These are phyloP conservation scores for Zonitis immaculata DNA, from an alignment of 2,888 invertebrate species.

Conservation along the genomic window DNA sequence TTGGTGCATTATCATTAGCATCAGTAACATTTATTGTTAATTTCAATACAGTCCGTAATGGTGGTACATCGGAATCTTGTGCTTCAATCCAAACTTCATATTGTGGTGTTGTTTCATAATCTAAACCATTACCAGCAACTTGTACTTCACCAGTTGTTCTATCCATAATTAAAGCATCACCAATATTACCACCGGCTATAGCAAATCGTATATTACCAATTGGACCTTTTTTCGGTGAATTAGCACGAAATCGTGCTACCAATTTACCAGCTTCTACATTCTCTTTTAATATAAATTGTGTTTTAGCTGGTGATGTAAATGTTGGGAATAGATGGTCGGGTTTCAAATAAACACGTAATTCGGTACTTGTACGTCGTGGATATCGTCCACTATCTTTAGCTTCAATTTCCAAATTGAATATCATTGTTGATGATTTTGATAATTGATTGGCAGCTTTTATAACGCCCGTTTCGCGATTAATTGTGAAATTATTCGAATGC, in stretches of 20 bases:
- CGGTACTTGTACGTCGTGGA: constrained; percentile 67
- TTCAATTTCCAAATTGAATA: constrained; percentile 68
- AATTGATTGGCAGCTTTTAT: constrained; percentile 73
- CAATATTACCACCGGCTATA: constrained; percentile 91
- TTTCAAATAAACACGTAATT: constrained; percentile 71
- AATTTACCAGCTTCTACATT: constrained; percentile 72
- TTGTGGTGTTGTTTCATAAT: constrained; percentile 75
- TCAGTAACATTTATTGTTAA: constrained; percentile 87
- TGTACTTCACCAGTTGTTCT: constrained; percentile 73
- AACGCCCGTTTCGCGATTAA: constrained; percentile 79
- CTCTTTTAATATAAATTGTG: constrained; percentile 74
- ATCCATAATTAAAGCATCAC: constrained; percentile 79
- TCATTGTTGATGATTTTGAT: constrained; percentile 54
- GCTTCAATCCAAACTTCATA: constrained; percentile 94
- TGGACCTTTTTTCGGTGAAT: constrained; percentile 73
- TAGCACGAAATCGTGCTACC: constrained; percentile 72
- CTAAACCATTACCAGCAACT: constrained; percentile 73
- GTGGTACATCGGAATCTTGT: constrained; percentile 75
- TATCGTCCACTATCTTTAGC: constrained; percentile 76
- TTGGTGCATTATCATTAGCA: constrained; percentile 87
- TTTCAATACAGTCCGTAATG: constrained; percentile 72
- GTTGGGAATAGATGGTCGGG: constrained; percentile 75
- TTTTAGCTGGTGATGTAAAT: constrained; percentile 65
- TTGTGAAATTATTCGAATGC: constrained; percentile 71
- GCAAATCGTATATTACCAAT: constrained; percentile 69